These are phyloP conservation scores for Sebastes vulpes DNA, from an alignment of 2,797 vertebrate genomes.

Conservation along the genomic window DNA sequence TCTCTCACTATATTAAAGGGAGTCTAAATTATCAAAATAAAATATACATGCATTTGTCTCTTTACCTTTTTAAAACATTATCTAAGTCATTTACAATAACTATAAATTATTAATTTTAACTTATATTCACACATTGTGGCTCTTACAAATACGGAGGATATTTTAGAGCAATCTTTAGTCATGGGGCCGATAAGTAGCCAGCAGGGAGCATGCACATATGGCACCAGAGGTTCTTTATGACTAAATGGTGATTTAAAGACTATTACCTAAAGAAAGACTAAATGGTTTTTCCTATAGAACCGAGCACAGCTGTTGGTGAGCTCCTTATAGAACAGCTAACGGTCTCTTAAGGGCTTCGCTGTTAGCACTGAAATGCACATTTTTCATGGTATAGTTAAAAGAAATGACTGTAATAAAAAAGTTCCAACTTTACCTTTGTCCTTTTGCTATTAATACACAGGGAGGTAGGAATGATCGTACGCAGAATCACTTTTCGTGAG, in stretches of 20 bases:
- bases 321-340: background rate
- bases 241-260: background rate
- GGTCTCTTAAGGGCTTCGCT: background rate
- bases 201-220: background rate
- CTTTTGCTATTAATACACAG: too few relatives aligned
- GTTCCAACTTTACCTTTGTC: too few relatives aligned
- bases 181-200: background rate
- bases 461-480: too few relatives aligned
- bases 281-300: background rate
- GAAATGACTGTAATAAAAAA: background rate
- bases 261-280: background rate
- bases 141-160: background rate
- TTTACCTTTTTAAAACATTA: too few relatives aligned
- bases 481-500: too few relatives aligned
- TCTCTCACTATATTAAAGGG: too few relatives aligned
- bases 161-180: background rate
- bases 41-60: too few relatives aligned
- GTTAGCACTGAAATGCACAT: background rate
- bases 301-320: background rate
- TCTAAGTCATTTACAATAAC: too few relatives aligned
- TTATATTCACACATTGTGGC: too few relatives aligned
- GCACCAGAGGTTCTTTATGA: background rate
- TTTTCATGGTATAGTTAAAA: background rate
- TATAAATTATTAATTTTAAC: too few relatives aligned
- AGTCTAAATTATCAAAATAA: too few relatives aligned